Percentiles rank a stretch among this genome's conserved stretches.
Conservation (phyloP, 92 coral and sea anemone genomes). For the Parazoanthus atlanticus region DNA sequence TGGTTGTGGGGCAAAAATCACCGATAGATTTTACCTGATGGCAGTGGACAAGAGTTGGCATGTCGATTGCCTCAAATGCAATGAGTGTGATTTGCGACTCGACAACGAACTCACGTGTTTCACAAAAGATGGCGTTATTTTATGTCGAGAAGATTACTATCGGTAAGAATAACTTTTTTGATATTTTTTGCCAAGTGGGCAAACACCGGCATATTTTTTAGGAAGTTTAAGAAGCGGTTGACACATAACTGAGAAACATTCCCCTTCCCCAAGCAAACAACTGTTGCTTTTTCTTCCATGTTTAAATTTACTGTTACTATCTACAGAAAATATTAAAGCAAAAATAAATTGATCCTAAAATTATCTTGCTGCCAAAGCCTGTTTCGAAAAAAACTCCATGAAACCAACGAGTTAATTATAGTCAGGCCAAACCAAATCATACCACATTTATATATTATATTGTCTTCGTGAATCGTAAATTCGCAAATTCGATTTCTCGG, state of each 20-base stretch:
- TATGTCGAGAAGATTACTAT: constrained; percentile 92
- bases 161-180: constrained; percentile 57
- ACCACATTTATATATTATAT: neutral
- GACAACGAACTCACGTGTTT: constrained; percentile 95
- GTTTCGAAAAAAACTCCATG: neutral
- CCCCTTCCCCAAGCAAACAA: neutral
- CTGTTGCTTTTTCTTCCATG: neutral
- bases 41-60: constrained; percentile 96
- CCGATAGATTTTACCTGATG: constrained; percentile 87
- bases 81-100: constrained; percentile 81
- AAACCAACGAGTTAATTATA: constrained; percentile 12
- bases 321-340: neutral
- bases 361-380: no score
- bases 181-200: neutral
- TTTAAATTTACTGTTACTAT: neutral
- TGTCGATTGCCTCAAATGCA: constrained; percentile 88
- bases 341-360: neutral
- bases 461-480: constrained; percentile 13
- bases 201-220: neutral
- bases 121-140: constrained; percentile 85
- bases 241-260: neutral
- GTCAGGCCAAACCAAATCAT: neutral
- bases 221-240: neutral
- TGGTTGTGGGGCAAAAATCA: constrained; percentile 86
- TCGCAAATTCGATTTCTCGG: neutral